phyloP scores from a whole-genome alignment of 2,888 invertebrate genomes.

The Colletes collaris region DNA sequence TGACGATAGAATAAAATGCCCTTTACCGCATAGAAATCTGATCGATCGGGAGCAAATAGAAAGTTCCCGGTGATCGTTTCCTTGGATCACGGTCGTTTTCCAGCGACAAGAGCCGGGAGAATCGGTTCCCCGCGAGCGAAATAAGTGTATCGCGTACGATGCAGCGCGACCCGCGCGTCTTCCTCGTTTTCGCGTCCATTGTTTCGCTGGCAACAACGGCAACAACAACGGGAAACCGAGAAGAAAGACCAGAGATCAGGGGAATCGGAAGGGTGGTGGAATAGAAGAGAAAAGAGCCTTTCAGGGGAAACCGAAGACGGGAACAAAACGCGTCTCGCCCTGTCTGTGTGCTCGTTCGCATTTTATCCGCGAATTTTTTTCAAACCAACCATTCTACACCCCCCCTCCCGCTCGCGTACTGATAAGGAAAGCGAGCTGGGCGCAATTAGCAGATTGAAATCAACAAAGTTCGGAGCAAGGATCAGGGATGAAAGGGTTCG shows the following conservation, averaged over 20 bases:
- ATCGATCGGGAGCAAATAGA: too few species aligned
- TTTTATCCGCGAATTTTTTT: constrained; percentile 23
- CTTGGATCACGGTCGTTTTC: too few species aligned
- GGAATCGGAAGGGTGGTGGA: background rate
- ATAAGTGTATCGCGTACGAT: constrained; percentile 15
- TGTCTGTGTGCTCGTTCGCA: background rate
- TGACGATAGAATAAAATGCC: too few species aligned
- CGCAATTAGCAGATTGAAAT: constrained; percentile 66
- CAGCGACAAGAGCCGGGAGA: background rate
- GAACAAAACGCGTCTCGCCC: constrained; percentile 23
- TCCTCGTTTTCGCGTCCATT: background rate
- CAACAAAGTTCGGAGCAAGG: constrained; percentile 45
- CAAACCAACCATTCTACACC: background rate
- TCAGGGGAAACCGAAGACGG: constrained; percentile 15
- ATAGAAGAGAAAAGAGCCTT: constrained; percentile 5
- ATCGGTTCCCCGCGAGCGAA: constrained; percentile 16
- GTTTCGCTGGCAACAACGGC: constrained; percentile 9
- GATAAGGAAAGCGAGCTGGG: constrained; percentile 27
- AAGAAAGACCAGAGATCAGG: background rate
- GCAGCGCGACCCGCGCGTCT: constrained; percentile 30
- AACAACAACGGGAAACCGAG: constrained; percentile 4
- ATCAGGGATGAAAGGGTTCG: constrained; percentile 27
- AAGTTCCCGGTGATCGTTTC: too few species aligned
- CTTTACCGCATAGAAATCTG: too few species aligned
- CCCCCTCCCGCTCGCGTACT: constrained; percentile 1